Conservation (phyloP, 2,888 invertebrate species). For the Protonemura montana region DNA sequence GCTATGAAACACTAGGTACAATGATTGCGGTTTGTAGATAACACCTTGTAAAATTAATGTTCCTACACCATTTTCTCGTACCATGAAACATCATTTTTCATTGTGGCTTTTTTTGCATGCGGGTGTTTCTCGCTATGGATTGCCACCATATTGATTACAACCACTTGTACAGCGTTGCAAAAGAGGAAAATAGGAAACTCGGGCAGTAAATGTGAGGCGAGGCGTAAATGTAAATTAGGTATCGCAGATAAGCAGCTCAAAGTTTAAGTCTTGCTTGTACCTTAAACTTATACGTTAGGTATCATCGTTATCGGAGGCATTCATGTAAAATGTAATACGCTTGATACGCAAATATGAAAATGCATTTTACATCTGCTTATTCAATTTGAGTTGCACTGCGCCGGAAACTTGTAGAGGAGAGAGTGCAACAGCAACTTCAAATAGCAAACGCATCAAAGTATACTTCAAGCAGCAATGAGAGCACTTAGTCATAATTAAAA, state of each 20-base stretch:
- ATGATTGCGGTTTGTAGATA: constrained; percentile 37
- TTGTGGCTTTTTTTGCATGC: constrained; percentile 19
- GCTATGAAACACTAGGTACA: neutral
- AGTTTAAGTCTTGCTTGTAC: neutral
- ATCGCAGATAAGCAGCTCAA: neutral
- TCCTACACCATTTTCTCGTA: constrained; percentile 13
- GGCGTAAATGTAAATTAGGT: neutral
- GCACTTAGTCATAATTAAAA: neutral
- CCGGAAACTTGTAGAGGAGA: neutral
- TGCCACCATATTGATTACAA: constrained; percentile 39
- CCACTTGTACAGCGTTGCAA: constrained; percentile 18
- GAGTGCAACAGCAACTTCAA: neutral
- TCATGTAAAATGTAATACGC: neutral
- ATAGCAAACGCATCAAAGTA: neutral
- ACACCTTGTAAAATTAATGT: constrained; percentile 41
- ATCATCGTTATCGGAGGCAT: neutral
- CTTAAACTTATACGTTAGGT: neutral
- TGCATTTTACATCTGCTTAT: neutral
- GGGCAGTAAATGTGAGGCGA: neutral
- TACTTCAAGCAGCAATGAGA: neutral
- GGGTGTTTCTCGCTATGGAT: neutral
- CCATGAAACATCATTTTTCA: constrained; percentile 41
- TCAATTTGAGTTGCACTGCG: neutral
- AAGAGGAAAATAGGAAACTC: neutral
- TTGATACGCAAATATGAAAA: neutral